Evolutionary conservation across 2,888 invertebrate genomes (phyloP), one percentile per base, ranked within the genome.

Genomic region (Drosophila anomalata): DNA sequence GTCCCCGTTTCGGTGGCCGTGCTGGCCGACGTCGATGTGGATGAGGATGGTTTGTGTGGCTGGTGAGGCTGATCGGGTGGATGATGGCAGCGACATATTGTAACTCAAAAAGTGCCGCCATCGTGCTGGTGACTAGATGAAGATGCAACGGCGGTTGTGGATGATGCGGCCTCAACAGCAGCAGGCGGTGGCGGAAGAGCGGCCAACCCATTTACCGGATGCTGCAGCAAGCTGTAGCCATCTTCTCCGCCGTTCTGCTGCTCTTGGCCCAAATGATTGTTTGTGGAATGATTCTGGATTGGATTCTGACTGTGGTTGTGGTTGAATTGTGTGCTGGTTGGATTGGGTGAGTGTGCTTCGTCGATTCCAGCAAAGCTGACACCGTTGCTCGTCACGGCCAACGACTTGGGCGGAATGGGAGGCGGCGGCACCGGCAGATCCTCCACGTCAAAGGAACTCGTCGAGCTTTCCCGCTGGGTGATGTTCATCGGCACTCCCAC

Each of bases 61-160:
- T 87, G 83, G 71, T 84, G 83, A 20, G 82, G 78, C 67, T 78
- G 89, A 77, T 76, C 82, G 68, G 74, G 89, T 65, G 76, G 88
- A 71, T 89, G 90, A 87, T 90, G 90, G 89, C 90, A 90, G 90
- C 90, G 90, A 90, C 90, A 90, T 85, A 90, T 90, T 90, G 90
- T 87, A 89, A 89, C 90, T 90, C 90, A 90, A 90, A 90, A 90
- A 90, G 90, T 87, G 90, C 87, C 78, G 85, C 90, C 90, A 89
- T 89, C 89, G 72, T 87, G 82, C 66, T 71, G 84, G 48, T 77
- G 84, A 73, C 62, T 86, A 69, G 71, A 78, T 77, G 87, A 71
- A 7, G 79, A 39, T 59, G 69, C 67, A 14, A 41, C 41, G 7
- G 66, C 47, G 24, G 55, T 42, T 31, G 55, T 26, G 17, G 54